phyloP scores from a whole-genome alignment of 1,140 invertebrate species.

The Leguminivora glycinivorella region DNA sequence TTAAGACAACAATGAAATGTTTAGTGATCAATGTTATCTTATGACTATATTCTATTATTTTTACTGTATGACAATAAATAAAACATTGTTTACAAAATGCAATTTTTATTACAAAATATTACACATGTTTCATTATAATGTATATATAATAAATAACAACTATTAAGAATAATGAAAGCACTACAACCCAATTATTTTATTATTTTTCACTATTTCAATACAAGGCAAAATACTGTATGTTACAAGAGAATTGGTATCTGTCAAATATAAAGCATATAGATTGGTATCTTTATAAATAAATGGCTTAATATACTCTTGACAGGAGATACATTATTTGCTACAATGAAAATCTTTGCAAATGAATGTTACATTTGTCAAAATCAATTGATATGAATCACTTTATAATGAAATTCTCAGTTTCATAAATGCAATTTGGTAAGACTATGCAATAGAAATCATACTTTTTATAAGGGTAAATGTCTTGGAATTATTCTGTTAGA shows the following conservation, averaged over 20 bases:
- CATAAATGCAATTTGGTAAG: constrained; percentile 7
- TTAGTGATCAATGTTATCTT: neutral
- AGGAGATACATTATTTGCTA: neutral
- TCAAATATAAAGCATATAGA: neutral
- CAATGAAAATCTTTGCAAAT: neutral
- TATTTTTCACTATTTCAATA: constrained; percentile 15
- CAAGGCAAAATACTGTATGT: constrained; percentile 25
- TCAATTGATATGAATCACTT: neutral
- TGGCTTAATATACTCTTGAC: neutral
- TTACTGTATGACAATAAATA: constrained; percentile 3
- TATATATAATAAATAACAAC: constrained; percentile 28
- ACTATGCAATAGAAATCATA: neutral
- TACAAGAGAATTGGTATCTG: neutral
- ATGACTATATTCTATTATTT: neutral
- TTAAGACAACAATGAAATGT: neutral
- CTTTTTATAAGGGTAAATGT: neutral
- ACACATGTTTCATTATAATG: constrained; percentile 18
- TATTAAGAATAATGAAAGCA: constrained; percentile 14
- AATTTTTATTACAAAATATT: constrained; percentile 28
- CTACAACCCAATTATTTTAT: constrained; percentile 21
- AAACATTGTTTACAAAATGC: constrained; percentile 4
- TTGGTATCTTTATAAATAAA: neutral
- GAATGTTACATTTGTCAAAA: too few relatives aligned
- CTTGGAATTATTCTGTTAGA: neutral
- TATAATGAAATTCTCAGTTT: neutral